Conservation (phyloP, 2,888 invertebrate genomes). For the Chaitophorus viminalis region DNA sequence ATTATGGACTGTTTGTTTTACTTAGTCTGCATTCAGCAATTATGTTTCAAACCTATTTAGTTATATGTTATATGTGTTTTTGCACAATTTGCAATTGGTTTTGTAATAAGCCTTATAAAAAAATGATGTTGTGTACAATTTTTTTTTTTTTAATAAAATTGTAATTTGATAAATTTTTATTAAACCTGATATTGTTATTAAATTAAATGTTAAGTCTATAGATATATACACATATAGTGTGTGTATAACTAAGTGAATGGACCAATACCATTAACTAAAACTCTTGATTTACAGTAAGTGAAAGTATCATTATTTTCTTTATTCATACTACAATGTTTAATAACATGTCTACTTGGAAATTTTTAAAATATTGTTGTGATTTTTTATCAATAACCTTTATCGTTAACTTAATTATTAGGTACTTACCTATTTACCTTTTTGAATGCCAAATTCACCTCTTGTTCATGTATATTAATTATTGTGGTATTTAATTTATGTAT, state of each 20-base stretch:
- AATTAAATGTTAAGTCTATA: constrained; percentile 18
- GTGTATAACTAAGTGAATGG: constrained; percentile 51
- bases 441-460: constrained; percentile 55
- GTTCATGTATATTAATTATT: constrained; percentile 27
- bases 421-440: constrained; percentile 6
- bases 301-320: constrained; percentile 59
- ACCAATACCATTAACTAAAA: constrained; percentile 51
- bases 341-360: constrained; percentile 9
- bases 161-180: constrained; percentile 26
- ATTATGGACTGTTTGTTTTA: constrained; percentile 37
- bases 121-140: constrained; percentile 39
- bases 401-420: neutral
- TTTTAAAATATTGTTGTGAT: neutral
- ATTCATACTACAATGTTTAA: constrained; percentile 37
- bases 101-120: neutral
- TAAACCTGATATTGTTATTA: constrained; percentile 36
- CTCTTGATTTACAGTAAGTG: constrained; percentile 47
- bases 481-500: constrained; percentile 42
- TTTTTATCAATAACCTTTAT: constrained; percentile 32
- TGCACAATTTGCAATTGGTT: no score
- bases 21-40: constrained; percentile 29
- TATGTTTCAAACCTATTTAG: neutral
- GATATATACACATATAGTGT: constrained; percentile 18
- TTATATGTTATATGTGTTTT: constrained; percentile 19
- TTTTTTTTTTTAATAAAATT: constrained; percentile 33